Conservation (phyloP, 2,113 vertebrate genomes). For the Tringa solitaria region DNA sequence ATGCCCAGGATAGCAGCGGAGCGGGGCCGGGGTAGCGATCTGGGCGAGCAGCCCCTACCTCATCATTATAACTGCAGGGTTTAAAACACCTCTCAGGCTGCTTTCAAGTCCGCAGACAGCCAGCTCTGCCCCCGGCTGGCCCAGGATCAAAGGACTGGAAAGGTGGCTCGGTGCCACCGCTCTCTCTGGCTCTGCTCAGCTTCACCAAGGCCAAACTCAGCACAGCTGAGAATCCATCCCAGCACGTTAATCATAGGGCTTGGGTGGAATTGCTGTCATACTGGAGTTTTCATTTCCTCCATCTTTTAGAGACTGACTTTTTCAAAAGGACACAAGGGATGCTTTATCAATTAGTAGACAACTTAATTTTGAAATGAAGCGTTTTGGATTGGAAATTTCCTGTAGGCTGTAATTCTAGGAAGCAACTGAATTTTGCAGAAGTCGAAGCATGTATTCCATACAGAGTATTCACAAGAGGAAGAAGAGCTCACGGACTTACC, state of each 20-base stretch:
- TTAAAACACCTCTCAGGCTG: conserved; percentile 12
- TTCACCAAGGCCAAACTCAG: conserved; percentile 3
- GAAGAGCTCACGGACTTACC: neutral
- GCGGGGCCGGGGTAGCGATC: neutral
- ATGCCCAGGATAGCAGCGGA: neutral
- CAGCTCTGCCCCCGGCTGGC: conserved; percentile 37
- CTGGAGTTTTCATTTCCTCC: conserved; percentile 20
- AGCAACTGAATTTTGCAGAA: neutral
- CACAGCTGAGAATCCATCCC: conserved; percentile 64
- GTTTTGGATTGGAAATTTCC: neutral
- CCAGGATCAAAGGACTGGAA: conserved; percentile 40
- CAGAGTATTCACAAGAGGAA: neutral
- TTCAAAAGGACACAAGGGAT: neutral
- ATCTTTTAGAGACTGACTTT: neutral
- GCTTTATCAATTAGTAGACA: neutral
- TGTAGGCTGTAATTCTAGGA: neutral
- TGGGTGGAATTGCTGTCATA: conserved; percentile 16
- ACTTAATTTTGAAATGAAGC: neutral
- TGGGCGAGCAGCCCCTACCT: neutral
- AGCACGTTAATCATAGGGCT: conserved; percentile 21
- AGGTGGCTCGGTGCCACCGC: conserved; percentile 48
- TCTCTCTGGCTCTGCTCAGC: conserved; percentile 47
- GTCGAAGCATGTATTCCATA: rapidly evolving
- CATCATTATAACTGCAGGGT: neutral
- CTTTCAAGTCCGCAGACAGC: neutral